Conservation (phyloP, 2,888 invertebrate species). For the Agonopterix alstromeriana region DNA sequence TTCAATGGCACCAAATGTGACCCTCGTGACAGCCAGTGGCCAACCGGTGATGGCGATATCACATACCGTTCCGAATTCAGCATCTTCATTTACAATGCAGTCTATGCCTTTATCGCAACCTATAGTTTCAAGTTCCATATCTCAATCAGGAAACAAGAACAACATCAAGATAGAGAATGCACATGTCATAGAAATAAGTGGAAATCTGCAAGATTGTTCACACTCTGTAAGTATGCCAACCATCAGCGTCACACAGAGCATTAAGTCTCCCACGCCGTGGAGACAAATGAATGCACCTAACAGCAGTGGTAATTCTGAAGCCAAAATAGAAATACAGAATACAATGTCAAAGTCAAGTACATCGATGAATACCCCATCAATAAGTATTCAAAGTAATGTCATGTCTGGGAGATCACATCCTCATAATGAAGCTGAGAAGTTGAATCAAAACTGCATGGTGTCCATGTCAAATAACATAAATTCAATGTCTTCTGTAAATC, state of each 20-base stretch:
- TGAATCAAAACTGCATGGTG: conserved; percentile 55
- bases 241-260: conserved; percentile 65
- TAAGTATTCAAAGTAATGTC: conserved; percentile 49
- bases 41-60: conserved; percentile 72
- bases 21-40: conserved; percentile 62
- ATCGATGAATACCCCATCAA: conserved; percentile 34
- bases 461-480: conserved; percentile 44
- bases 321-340: conserved; percentile 56
- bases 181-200: conserved; percentile 68
- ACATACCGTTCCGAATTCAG: conserved; percentile 56
- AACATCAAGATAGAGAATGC: conserved; percentile 62
- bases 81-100: conserved; percentile 57
- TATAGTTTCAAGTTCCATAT: conserved; percentile 67
- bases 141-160: conserved; percentile 53
- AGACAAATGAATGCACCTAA: conserved; percentile 46
- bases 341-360: conserved; percentile 46
- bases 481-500: conserved; percentile 38
- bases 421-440: conserved; percentile 54
- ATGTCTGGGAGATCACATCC: conserved; percentile 35
- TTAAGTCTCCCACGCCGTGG: conserved; percentile 69
- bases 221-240: conserved; percentile 53
- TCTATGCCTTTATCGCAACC: conserved; percentile 67
- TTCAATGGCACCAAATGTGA: conserved; percentile 62
- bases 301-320: conserved; percentile 34
- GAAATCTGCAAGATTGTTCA: conserved; percentile 58